A percentile compares a stretch with the other conserved stretches of the same genome.
Evolutionary conservation across 1,140 invertebrate species (phyloP).

Genomic region (Pollicipes pollicipes): DNA sequence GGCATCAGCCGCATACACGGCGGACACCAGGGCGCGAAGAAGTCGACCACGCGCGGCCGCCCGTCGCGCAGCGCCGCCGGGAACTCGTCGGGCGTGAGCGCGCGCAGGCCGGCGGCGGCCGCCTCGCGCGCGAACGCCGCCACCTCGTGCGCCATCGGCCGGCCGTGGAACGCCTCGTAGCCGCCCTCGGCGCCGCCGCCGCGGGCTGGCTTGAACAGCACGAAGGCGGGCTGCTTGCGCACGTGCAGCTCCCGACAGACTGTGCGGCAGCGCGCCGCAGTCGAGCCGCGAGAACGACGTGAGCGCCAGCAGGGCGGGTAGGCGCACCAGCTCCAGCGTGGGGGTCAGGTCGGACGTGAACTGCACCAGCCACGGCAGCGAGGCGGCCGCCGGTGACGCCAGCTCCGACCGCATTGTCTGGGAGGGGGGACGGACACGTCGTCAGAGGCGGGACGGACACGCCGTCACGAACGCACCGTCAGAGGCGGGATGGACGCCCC

Average conservation of each 20-base stretch:
- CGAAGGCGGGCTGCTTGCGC: slow-evolving; percentile 46
- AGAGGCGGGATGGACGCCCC: no score
- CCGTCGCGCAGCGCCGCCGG: slow-evolving; percentile 26
- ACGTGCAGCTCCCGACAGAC: slow-evolving; percentile 38
- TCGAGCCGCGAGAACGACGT: slow-evolving; percentile 36
- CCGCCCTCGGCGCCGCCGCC: slow-evolving; percentile 22
- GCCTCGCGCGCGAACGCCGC: slow-evolving; percentile 47
- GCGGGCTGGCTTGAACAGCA: slow-evolving; percentile 39
- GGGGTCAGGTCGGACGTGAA: not conserved
- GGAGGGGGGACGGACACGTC: not conserved
- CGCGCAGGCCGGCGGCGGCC: slow-evolving; percentile 38
- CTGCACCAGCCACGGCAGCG: not conserved
- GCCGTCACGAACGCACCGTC: no score
- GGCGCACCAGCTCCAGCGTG: not conserved
- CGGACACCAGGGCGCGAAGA: slow-evolving; percentile 70
- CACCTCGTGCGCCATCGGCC: slow-evolving; percentile 42
- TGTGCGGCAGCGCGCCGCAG: slow-evolving; percentile 34
- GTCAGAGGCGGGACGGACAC: not conserved
- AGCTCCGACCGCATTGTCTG: not conserved
- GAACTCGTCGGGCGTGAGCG: slow-evolving; percentile 41
- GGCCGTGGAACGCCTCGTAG: slow-evolving; percentile 50
- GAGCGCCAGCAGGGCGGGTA: not conserved
- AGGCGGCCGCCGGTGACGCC: no score
- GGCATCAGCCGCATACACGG: slow-evolving; percentile 54
- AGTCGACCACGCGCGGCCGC: slow-evolving; percentile 46